Base-by-base conservation (phyloP, 2,797 vertebrate genomes). In the Sebastes reedi region DNA sequence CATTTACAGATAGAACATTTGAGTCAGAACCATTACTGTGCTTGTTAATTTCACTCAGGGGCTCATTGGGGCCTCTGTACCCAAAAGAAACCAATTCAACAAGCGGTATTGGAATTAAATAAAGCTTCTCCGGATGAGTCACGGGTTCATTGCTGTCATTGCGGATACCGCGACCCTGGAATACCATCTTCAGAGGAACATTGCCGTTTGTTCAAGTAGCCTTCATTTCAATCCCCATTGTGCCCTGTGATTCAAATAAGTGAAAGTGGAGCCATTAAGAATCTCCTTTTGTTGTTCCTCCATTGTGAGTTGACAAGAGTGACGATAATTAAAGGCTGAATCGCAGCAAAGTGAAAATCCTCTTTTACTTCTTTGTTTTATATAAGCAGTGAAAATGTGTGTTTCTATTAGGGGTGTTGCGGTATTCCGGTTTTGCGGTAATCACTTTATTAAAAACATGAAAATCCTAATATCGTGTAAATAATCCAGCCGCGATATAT, bases 91-190 rank as follows among this genome's bases (percentile, higher is more conserved):
- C 11, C 16, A 39, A 77, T 79, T 80, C 72, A 77, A 61, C n/a
- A 34, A n/a, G 42, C 62, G 2, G 39, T 3, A 30, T 22, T 81
- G 56, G 58, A 84, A 84, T 77, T 80, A 73, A 81, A 84, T 67
- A 60, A 67, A 30, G 69, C 50, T n/a, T 81, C 56, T 77, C 9
- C 9, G 58, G 67, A 64, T 86, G 91, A 89, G 84, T 89, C 86
- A 79, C 54, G 8, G 25, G 22, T 46, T 59, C 9, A 64, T 1
- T 16, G 52, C 18, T 25, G 22, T 54, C 25, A 14, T 25, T 34
- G 65, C 20, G 22, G 18, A 80, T 52, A 52, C 32, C 14, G 60
- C 25, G 18, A 42, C 55, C 20, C 5, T 54, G 25, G 34, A 82
- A 72, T 4, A 46, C 8, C n/a, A 50, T 52, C 11, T 69, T 61